phyloP scores from a whole-genome alignment of 2,888 invertebrate species.

The Dusona sp. region DNA sequence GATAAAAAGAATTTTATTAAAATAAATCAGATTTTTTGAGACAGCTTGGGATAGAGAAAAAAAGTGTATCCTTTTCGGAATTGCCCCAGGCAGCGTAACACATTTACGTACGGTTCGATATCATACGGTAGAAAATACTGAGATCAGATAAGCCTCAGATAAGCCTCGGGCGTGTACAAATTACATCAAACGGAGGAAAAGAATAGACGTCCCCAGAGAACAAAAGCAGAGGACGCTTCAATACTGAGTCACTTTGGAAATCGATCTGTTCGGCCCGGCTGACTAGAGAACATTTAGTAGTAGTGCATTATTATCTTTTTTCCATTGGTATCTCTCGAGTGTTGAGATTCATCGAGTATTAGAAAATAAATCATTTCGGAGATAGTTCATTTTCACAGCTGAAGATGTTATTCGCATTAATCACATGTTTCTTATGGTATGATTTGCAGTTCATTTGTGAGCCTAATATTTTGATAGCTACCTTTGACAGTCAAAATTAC shows the following conservation, averaged over 20 bases:
- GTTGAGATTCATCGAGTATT: too few species aligned
- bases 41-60: background rate
- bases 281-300: background rate
- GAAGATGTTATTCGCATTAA: too few species aligned
- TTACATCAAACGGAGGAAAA: constrained; percentile 20
- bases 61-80: background rate
- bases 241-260: constrained; percentile 25
- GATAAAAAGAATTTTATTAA: background rate
- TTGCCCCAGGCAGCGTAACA: background rate
- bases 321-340: background rate
- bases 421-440: too few species aligned
- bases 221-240: background rate
- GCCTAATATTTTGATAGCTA: too few species aligned
- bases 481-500: too few species aligned
- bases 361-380: too few species aligned
- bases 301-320: background rate
- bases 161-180: constrained; percentile 28
- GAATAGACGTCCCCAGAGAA: background rate
- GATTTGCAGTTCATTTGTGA: too few species aligned
- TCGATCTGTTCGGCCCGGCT: constrained; percentile 24
- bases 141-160: constrained; percentile 15
- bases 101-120: constrained; percentile 23
- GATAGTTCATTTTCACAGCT: too few species aligned
- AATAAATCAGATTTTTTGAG: constrained; percentile 8
- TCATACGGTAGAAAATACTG: constrained; percentile 8